Percentiles rank a stretch among this genome's conserved stretches.
These are phyloP conservation scores for Zeugodacus cucurbitae DNA, from an alignment of 1,140 invertebrate genomes.

Conservation along the genomic window DNA sequence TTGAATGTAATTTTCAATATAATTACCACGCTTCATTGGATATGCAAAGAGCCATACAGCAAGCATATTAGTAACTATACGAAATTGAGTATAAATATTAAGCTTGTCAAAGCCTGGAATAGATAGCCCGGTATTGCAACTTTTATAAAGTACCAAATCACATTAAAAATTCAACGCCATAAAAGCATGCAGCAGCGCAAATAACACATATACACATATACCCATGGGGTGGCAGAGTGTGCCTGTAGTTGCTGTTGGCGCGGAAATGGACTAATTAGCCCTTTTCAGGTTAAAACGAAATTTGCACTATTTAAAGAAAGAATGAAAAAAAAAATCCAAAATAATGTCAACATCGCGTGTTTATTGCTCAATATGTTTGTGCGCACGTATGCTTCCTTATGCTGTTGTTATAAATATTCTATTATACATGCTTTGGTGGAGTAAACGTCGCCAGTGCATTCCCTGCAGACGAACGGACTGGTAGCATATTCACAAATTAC, in stretches of 20 bases:
- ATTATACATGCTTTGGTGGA: not conserved
- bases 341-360: conserved; percentile 65
- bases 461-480: no score
- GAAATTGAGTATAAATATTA: not conserved
- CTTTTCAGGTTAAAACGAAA: conserved; percentile 65
- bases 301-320: conserved; percentile 62
- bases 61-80: not conserved
- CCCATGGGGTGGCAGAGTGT: not conserved
- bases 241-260: not conserved
- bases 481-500: no score
- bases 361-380: conserved; percentile 56
- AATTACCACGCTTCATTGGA: not conserved
- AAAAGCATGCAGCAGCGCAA: not conserved
- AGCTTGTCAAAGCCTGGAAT: not conserved
- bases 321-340: conserved; percentile 46
- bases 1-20: not conserved
- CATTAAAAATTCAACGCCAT: conserved; percentile 53
- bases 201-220: not conserved
- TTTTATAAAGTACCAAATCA: not conserved
- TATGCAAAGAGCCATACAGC: conserved; percentile 47
- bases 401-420: not conserved
- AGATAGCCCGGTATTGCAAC: not conserved
- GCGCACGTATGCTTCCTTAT: not conserved
- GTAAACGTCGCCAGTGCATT: not conserved
- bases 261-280: conserved; percentile 32